These are phyloP conservation scores for Peromyscus leucopus DNA, from an alignment of 2,113 vertebrate genomes.

Conservation along the genomic window DNA sequence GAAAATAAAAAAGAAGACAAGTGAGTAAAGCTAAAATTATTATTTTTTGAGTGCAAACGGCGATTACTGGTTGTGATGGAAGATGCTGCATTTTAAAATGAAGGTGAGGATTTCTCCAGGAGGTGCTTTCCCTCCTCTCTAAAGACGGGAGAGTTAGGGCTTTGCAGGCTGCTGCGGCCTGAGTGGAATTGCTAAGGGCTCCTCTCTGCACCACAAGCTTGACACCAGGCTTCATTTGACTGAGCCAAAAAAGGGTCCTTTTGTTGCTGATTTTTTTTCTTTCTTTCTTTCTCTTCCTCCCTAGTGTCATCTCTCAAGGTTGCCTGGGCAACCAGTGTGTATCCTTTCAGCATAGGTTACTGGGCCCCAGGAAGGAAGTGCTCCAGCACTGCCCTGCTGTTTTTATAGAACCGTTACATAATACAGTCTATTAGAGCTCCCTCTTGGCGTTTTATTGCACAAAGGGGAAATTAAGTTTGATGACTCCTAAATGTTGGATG, in stretches of 20 bases:
- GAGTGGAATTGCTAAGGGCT: conserved; percentile 89
- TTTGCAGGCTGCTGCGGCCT: conserved; percentile 85
- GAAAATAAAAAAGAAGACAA: conserved; percentile 44
- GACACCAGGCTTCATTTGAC: conserved; percentile 90
- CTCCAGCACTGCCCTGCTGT: conserved; percentile 88
- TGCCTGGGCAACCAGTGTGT: conserved; percentile 88
- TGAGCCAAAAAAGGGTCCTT: conserved; percentile 90
- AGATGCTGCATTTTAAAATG: conserved; percentile 23
- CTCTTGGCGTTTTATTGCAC: conserved; percentile 91
- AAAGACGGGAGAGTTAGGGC: conserved; percentile 65
- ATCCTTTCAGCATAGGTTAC: conserved; percentile 90
- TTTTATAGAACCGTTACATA: conserved; percentile 92
- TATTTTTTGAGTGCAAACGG: not conserved
- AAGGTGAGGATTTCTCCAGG: not conserved
- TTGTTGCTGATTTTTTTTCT: conserved; percentile 81
- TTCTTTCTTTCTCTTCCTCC: conserved; percentile 35
- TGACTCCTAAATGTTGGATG: conserved; percentile 90
- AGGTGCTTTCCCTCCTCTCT: not conserved
- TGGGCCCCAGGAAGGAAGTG: conserved; percentile 93
- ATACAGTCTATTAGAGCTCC: conserved; percentile 91
- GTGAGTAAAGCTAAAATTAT: not conserved
- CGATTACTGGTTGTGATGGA: not conserved
- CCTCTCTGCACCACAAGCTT: conserved; percentile 84
- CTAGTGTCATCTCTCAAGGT: conserved; percentile 91
- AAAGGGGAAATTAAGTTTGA: conserved; percentile 94